These are phyloP conservation scores for Metellina segmentata DNA, from an alignment of 2,888 invertebrate genomes.

Conservation along the genomic window DNA sequence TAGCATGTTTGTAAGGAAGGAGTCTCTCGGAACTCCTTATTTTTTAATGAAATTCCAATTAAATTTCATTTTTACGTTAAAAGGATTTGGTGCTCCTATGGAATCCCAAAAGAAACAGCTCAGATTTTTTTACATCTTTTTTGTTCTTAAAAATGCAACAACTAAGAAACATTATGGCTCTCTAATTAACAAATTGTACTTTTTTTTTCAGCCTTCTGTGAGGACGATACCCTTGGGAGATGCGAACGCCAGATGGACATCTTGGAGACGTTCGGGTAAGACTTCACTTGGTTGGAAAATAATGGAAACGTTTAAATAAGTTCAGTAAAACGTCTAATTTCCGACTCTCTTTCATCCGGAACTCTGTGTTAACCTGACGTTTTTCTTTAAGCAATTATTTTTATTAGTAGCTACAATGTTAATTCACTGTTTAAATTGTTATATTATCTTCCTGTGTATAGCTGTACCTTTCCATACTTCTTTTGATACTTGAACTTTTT, in stretches of 20 bases:
- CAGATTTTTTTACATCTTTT: neutral
- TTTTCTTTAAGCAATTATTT: too few species aligned
- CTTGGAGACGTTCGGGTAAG: conserved; percentile 61
- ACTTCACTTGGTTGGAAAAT: too few species aligned
- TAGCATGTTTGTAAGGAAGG: neutral
- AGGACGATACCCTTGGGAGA: neutral
- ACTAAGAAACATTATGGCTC: neutral
- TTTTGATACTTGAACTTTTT: too few species aligned
- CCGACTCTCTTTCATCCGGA: too few species aligned
- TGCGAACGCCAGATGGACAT: conserved; percentile 48
- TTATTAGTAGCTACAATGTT: too few species aligned
- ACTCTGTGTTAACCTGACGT: too few species aligned
- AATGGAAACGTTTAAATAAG: too few species aligned
- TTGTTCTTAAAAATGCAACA: neutral
- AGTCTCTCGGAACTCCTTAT: neutral
- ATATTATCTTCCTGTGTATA: too few species aligned
- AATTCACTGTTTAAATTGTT: too few species aligned
- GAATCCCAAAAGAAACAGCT: neutral
- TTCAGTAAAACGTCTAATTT: too few species aligned
- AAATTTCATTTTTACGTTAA: neutral
- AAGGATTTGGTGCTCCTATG: neutral
- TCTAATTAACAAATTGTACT: neutral
- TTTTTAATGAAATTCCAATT: neutral
- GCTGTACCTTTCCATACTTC: too few species aligned
- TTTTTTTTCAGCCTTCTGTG: conserved; percentile 39